Evolutionary conservation across 2,113 vertebrate species (phyloP).

Genomic region (Grus americana): DNA sequence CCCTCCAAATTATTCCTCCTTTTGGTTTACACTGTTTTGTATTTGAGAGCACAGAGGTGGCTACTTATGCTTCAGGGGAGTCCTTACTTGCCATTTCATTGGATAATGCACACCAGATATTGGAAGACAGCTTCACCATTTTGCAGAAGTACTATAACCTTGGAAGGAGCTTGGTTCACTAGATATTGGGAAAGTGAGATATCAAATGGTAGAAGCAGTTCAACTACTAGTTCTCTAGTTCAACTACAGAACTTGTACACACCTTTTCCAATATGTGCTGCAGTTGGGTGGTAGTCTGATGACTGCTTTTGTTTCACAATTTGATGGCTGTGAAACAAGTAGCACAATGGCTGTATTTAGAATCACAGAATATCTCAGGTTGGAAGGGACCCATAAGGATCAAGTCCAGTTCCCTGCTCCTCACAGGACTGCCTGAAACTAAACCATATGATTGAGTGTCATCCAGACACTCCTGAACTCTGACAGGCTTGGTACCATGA

Average conservation of each 20-base stretch:
- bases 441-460: not conserved
- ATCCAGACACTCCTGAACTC: not conserved
- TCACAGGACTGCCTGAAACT: not conserved
- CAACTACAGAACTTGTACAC: not conserved
- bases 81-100: not conserved
- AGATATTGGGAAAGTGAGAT: not conserved
- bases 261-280: rapidly evolving
- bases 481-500: not conserved
- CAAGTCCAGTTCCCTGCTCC: not conserved
- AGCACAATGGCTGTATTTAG: not conserved
- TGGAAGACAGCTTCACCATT: not conserved
- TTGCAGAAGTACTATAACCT: not conserved
- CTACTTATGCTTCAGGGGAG: not conserved
- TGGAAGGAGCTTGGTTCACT: not conserved
- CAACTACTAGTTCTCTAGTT: not conserved
- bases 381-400: not conserved
- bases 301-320: not conserved
- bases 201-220: not conserved
- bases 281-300: not conserved
- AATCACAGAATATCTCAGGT: not conserved
- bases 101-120: not conserved
- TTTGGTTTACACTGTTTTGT: not conserved
- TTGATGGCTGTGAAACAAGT: not conserved
- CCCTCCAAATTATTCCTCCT: not conserved
- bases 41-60: not conserved